Conservation (phyloP, 2,888 invertebrate genomes). For the Amitus sp. region DNA sequence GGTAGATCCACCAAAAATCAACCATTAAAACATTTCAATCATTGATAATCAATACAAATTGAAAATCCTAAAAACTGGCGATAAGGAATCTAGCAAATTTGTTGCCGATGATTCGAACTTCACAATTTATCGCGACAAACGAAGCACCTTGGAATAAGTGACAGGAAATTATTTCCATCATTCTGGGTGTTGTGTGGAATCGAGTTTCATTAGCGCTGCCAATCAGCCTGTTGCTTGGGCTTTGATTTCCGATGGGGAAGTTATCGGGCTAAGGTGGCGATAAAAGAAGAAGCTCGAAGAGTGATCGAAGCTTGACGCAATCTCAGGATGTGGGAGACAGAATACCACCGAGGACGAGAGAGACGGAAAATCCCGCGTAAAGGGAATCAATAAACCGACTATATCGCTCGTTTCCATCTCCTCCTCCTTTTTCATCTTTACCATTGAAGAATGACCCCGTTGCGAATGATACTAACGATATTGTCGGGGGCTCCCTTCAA, state of each 20-base stretch:
- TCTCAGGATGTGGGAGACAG: slow-evolving; percentile 24
- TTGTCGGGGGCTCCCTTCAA: no score
- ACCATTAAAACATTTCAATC: no score
- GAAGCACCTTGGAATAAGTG: no score
- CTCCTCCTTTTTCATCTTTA: slow-evolving; percentile 41
- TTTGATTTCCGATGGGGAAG: slow-evolving; percentile 21
- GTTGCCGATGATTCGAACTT: no score
- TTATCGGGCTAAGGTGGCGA: slow-evolving; percentile 25
- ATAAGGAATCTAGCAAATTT: no score
- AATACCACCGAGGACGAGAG: slow-evolving; percentile 35
- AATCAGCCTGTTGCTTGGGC: slow-evolving; percentile 11
- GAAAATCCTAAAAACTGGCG: no score
- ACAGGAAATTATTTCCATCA: no score
- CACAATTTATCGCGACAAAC: no score
- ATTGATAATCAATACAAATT: no score
- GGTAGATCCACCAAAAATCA: no score
- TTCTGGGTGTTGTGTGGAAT: background rate
- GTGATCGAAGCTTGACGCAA: slow-evolving; percentile 26
- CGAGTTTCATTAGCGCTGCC: slow-evolving; percentile 10
- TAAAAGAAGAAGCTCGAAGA: slow-evolving; percentile 28
- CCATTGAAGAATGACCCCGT: slow-evolving; percentile 18
- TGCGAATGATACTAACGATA: slow-evolving; percentile 18
- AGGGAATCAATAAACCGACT: slow-evolving; percentile 59
- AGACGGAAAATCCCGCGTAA: slow-evolving; percentile 52
- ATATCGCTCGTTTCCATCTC: slow-evolving; percentile 47